A percentile compares a stretch with the other conserved stretches of the same genome.
phyloP scores from a whole-genome alignment of 2,113 vertebrate species.

The Actenoides lindsayi region DNA sequence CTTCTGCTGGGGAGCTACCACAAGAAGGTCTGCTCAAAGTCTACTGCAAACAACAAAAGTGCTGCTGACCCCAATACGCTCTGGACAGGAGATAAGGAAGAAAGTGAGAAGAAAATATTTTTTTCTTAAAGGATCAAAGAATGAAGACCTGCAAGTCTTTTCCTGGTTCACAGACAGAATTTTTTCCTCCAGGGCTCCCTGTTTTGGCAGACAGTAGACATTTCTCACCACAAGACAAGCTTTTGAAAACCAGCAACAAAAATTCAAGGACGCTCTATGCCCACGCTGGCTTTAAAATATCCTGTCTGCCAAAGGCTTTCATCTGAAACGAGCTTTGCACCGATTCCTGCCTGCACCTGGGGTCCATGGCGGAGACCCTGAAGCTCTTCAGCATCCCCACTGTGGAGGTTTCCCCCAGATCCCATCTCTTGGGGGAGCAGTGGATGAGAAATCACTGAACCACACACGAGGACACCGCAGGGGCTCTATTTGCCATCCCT shows the following conservation, averaged over 20 bases:
- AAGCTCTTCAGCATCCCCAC: not conserved
- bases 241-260: conserved; percentile 4
- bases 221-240: conserved; percentile 13
- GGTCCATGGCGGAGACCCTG: not conserved
- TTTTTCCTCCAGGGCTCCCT: not conserved
- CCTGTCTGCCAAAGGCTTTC: not conserved
- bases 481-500: not conserved
- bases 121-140: not conserved
- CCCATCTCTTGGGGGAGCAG: not conserved
- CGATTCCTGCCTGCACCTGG: fast-evolving
- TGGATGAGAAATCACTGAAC: fast-evolving
- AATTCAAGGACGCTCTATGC: not conserved
- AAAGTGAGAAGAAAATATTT: not conserved
- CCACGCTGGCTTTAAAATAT: conserved; percentile 4
- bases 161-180: not conserved
- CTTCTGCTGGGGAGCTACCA: not conserved
- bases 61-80: not conserved
- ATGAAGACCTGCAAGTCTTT: not conserved
- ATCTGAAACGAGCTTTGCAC: not conserved
- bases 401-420: not conserved
- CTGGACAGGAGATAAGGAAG: not conserved
- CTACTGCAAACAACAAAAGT: not conserved
- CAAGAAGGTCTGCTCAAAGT: not conserved
- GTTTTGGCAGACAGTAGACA: conserved; percentile 15
- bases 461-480: fast-evolving